Evolutionary conservation across 2,888 invertebrate genomes (phyloP).

Genomic region (Pyralis farinalis): DNA sequence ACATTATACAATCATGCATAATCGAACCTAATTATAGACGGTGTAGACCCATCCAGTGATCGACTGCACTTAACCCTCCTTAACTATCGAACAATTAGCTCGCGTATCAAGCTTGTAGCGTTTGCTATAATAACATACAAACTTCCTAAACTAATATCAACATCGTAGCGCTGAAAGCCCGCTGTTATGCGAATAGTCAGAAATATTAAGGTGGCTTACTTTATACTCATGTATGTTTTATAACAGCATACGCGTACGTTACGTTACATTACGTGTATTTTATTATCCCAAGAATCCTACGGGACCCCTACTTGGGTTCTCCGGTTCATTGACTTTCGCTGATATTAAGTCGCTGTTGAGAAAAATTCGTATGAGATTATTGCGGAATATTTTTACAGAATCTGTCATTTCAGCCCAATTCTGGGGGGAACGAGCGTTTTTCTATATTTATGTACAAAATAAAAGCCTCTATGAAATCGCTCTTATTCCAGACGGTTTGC

Average conservation of each 20-base stretch:
- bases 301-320: conserved; percentile 11
- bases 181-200: conserved; percentile 3
- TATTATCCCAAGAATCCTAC: conserved; percentile 15
- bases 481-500: background rate
- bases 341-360: background rate
- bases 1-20: too few relatives aligned
- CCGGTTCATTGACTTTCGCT: conserved; percentile 17
- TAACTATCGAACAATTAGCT: too few relatives aligned
- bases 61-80: too few relatives aligned
- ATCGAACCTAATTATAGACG: too few relatives aligned
- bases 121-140: conserved; percentile 1
- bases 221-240: conserved; percentile 8
- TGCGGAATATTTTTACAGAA: background rate
- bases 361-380: background rate
- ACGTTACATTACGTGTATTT: conserved; percentile 17
- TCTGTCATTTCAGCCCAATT: background rate
- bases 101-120: too few relatives aligned
- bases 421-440: background rate
- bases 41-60: too few relatives aligned
- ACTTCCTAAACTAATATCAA: conserved; percentile 7
- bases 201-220: conserved; percentile 11
- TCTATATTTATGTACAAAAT: background rate
- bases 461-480: background rate
- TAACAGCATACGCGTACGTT: conserved; percentile 4
- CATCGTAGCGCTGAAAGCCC: conserved; percentile 2